A percentile compares a stretch with the other conserved stretches of the same genome.
phyloP scores from a whole-genome alignment of 2,797 vertebrate species.

The Eidolon dupreanum region DNA sequence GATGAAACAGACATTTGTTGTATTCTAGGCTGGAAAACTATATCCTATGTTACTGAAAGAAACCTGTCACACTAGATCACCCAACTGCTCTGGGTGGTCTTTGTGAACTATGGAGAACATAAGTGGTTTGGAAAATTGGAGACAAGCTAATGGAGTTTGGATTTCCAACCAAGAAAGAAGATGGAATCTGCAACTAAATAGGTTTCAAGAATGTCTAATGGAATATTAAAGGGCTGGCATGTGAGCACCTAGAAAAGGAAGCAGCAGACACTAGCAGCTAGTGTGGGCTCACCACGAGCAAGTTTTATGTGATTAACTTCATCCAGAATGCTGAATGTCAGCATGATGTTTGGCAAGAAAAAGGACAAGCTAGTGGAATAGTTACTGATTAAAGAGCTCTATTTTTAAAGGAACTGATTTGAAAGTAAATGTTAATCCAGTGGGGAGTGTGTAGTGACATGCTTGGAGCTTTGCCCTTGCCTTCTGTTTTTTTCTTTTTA shows the following conservation, averaged over 20 bases:
- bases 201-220: not conserved
- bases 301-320: not conserved
- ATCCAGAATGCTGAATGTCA: conserved; percentile 34
- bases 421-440: conserved; percentile 8
- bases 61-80: not conserved
- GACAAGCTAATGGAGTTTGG: not conserved
- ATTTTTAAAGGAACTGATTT: conserved; percentile 37
- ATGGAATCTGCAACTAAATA: not conserved
- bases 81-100: not conserved
- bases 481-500: conserved; percentile 5
- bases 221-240: not conserved
- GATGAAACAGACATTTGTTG: not conserved
- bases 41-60: not conserved
- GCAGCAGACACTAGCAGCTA: not conserved
- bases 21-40: conserved; percentile 8
- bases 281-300: fast-evolving
- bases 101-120: not conserved
- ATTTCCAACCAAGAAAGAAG: conserved; percentile 24
- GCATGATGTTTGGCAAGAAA: not conserved
- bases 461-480: not conserved
- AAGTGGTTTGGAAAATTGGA: conserved; percentile 11
- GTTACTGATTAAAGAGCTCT: conserved; percentile 44
- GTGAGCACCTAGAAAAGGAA: not conserved
- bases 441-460: conserved; percentile 3
- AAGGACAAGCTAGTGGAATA: not conserved